Base-by-base conservation (phyloP, 1,140 invertebrate species). In the Diuraphis noxia region DNA sequence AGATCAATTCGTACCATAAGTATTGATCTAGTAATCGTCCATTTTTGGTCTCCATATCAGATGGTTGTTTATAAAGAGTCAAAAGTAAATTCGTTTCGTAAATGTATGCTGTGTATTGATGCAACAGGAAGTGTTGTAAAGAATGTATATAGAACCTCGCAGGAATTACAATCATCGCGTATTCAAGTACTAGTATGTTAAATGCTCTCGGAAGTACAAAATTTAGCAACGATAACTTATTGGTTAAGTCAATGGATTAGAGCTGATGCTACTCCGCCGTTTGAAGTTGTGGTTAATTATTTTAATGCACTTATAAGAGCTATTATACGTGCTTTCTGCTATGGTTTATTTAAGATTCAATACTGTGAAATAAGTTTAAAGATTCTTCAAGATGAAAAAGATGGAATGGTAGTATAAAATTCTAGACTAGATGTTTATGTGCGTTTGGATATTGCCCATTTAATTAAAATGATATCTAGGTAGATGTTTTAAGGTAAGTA, bases 101-200 rank as follows among this genome's bases (percentile, higher is more conserved):
- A 72, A 3, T 72, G n/a, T 72, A 77, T 1, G 34, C n/a, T 77
- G 17, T 77, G 72, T 36, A 77, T 77, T 77, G 72, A 77, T 6
- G 72, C 72, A 34, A 77, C 34, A 34, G 72, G 34, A 77, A 77
- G 72, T 77, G 34, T 77, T 17, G 72, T 77, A 17, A 77, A 34
- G 36, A 77, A 77, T 36, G 34, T 77, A 34, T 34, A 19, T 77
- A 79, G 72, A 79, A 79, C 72, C 6, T 36, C 72, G 21, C 72
- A 77, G 10, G 34, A 77, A 21, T 77, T 77, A 77, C 72, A 4
- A 72, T 77, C 72, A 6, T 36, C 72, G 19, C 34, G 17, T 17
- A 79, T 79, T 79, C 72, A 79, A 79, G 72, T 79, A 36, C 72
- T 34, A 79, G 72, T 79, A 6, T 79, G 72, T 79, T 34, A 79